A percentile compares a stretch with the other conserved stretches of the same genome.
phyloP scores from a whole-genome alignment of 1,140 invertebrate species.

The Caenorhabditis inopinata region DNA sequence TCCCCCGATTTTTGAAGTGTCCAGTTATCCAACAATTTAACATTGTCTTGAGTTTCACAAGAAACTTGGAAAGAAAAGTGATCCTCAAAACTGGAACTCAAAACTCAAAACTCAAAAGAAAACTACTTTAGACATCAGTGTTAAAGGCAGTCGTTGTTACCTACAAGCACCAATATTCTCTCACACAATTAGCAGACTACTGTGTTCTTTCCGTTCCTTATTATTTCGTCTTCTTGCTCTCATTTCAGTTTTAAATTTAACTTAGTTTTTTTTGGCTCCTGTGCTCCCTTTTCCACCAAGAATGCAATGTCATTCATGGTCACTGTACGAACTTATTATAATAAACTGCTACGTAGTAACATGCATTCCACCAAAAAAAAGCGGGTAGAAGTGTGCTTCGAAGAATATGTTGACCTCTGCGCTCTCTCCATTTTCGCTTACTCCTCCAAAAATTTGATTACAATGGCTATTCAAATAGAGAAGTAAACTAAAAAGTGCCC shows the following conservation, averaged over 20 bases:
- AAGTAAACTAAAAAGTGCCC: conserved; percentile 2
- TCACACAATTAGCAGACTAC: background rate
- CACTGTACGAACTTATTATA: background rate
- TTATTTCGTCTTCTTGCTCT: background rate
- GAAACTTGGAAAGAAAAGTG: background rate
- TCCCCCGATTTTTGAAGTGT: no score
- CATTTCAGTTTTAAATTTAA: background rate
- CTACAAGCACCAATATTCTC: background rate
- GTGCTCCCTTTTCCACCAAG: background rate
- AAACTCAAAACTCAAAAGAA: background rate
- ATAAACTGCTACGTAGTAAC: background rate
- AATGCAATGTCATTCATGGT: no score
- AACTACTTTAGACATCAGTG: background rate
- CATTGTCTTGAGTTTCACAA: background rate
- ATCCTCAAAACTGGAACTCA: background rate
- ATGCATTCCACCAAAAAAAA: background rate
- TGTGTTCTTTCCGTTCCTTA: background rate
- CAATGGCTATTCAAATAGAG: conserved; percentile 22
- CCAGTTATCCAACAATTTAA: background rate
- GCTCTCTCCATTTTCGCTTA: conserved; percentile 21
- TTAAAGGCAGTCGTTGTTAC: no score
- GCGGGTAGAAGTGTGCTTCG: background rate
- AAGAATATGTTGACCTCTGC: conserved; percentile 24
- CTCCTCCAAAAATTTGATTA: conserved; percentile 25
- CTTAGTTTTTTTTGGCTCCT: no score